phyloP scores from a whole-genome alignment of 2,888 invertebrate genomes.

The Poecilus cupreus region DNA sequence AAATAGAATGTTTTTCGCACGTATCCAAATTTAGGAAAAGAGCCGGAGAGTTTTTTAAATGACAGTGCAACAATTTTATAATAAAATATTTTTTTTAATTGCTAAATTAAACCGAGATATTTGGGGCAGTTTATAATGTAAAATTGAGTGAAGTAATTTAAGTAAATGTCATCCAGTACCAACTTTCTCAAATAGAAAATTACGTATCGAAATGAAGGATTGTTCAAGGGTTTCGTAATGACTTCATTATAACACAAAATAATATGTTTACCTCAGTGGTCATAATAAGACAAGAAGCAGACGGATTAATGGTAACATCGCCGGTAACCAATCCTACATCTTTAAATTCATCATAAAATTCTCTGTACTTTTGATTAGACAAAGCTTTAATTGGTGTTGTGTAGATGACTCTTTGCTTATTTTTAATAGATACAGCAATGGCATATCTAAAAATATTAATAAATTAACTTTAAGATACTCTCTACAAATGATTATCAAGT shows the following conservation, averaged over 20 bases:
- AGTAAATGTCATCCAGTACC: too few relatives aligned
- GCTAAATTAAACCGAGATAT: too few relatives aligned
- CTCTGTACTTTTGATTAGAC: constrained; percentile 99
- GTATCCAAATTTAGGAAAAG: too few relatives aligned
- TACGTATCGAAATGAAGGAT: too few relatives aligned
- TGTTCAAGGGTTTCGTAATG: too few relatives aligned
- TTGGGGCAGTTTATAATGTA: too few relatives aligned
- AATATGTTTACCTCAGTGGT: constrained; percentile 90
- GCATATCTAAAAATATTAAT: constrained; percentile 81
- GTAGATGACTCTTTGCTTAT: constrained; percentile 98
- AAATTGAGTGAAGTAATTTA: too few relatives aligned
- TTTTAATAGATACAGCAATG: constrained; percentile 93
- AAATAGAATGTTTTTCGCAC: too few relatives aligned
- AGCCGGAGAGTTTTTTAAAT: too few relatives aligned
- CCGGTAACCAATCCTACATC: constrained; percentile 99
- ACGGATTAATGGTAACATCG: constrained; percentile 99
- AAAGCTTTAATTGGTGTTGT: constrained; percentile 99
- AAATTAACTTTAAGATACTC: constrained; percentile 30
- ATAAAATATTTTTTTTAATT: too few relatives aligned
- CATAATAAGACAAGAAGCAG: constrained; percentile 98
- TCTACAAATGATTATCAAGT: neutral
- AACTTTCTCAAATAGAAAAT: too few relatives aligned
- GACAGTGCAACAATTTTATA: too few relatives aligned
- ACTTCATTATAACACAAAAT: neutral
- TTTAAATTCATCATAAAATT: constrained; percentile 96